phyloP scores from a whole-genome alignment of 2,113 vertebrate genomes.

The Embiotoca jacksoni region DNA sequence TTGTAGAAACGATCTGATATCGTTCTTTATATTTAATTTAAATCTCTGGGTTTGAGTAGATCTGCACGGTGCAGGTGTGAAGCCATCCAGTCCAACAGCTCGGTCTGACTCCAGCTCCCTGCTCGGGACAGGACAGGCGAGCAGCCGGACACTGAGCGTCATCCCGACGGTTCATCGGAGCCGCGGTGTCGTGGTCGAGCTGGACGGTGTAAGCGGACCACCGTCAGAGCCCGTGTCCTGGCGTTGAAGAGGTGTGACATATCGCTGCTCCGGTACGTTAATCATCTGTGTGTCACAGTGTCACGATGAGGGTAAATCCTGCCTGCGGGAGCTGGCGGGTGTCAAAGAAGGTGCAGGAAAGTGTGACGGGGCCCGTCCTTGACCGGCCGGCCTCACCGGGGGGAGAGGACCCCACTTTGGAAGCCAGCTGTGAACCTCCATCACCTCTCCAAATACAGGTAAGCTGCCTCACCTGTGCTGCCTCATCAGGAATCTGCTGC shows the following conservation, averaged over 20 bases:
- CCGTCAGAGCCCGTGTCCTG: not conserved
- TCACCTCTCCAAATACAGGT: slow-evolving; percentile 66
- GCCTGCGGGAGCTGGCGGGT: not conserved
- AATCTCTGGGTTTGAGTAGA: too few species aligned
- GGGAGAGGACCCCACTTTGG: not conserved
- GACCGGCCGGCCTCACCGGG: too few species aligned
- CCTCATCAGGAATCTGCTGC: not conserved
- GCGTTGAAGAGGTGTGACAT: slow-evolving; percentile 2
- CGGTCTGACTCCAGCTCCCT: slow-evolving; percentile 18
- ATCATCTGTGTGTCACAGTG: slow-evolving; percentile 35
- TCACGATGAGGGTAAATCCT: not conserved
- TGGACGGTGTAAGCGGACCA: rapidly evolving
- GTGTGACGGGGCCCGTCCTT: rapidly evolving
- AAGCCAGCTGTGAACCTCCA: slow-evolving; percentile 30
- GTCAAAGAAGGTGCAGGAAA: not conserved
- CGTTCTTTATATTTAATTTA: too few species aligned
- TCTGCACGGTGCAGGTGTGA: too few species aligned
- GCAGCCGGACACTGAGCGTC: not conserved
- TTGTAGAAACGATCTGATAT: too few species aligned
- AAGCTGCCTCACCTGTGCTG: not conserved
- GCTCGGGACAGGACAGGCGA: not conserved
- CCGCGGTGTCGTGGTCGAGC: not conserved
- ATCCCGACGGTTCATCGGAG: not conserved
- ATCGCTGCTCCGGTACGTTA: slow-evolving; percentile 53
- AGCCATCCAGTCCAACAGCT: not conserved